A percentile compares a stretch with the other conserved stretches of the same genome.
These are phyloP conservation scores for Myopa testacea DNA, from an alignment of 2,888 invertebrate genomes.

Conservation along the genomic window DNA sequence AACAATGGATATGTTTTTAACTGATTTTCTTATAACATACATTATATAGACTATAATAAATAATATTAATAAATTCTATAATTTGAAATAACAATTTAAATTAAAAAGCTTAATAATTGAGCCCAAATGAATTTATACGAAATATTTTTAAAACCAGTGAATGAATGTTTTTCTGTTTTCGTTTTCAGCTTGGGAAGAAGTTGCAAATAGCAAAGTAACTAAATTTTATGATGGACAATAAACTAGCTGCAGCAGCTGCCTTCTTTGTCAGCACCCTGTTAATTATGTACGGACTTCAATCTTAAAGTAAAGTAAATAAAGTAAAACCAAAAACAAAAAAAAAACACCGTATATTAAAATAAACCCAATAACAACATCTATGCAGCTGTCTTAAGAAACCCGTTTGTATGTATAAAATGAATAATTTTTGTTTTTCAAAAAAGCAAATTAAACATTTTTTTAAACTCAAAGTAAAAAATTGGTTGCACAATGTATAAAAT, in stretches of 20 bases:
- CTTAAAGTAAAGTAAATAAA: conserved; percentile 23
- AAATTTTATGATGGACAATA: conserved; percentile 73
- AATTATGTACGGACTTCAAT: conserved; percentile 22
- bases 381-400: conserved; percentile 33
- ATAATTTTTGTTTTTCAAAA: neutral
- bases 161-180: neutral
- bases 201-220: conserved; percentile 72
- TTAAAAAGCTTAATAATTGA: no score
- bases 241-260: conserved; percentile 46
- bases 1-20: no score
- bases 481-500: neutral
- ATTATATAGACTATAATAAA: no score
- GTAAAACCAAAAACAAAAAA: conserved; percentile 35
- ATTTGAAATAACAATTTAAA: no score
- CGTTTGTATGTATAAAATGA: conserved; percentile 23
- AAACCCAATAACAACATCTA: conserved; percentile 13
- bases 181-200: conserved; percentile 79
- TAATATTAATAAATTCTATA: no score
- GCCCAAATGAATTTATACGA: no score
- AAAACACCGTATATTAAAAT: conserved; percentile 42
- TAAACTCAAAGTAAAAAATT: conserved; percentile 18
- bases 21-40: no score
- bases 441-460: conserved; percentile 11
- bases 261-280: conserved; percentile 10
- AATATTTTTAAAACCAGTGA: neutral